These are phyloP conservation scores for Actenoides hombroni DNA, from an alignment of 2,113 vertebrate species.

Conservation along the genomic window DNA sequence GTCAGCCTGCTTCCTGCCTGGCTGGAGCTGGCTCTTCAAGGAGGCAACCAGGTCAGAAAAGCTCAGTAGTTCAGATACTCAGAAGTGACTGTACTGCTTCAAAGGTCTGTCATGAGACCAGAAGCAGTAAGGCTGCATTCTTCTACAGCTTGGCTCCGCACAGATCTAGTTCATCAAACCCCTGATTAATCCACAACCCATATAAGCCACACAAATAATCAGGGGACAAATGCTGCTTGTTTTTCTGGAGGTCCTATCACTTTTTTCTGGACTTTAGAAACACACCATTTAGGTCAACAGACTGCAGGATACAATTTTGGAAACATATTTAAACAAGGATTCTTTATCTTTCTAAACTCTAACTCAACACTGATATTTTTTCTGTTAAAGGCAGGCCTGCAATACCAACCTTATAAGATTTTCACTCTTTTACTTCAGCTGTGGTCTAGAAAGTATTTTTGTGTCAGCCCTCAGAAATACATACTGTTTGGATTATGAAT, in stretches of 20 bases:
- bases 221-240: not conserved
- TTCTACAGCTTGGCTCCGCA: not conserved
- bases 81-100: not conserved
- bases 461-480: not conserved
- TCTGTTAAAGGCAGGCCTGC: not conserved
- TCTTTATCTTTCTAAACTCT: not conserved
- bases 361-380: not conserved
- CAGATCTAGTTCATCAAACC: not conserved
- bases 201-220: not conserved
- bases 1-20: not conserved
- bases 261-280: not conserved
- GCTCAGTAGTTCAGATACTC: not conserved
- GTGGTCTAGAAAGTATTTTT: not conserved
- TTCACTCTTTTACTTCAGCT: not conserved
- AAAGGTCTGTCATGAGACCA: not conserved
- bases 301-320: not conserved
- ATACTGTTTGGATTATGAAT: not conserved
- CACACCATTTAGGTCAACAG: not conserved
- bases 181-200: not conserved
- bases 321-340: not conserved
- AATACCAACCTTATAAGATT: not conserved
- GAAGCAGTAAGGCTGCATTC: not conserved
- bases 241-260: not conserved
- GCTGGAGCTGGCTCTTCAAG: not conserved
- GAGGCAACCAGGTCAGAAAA: not conserved